Percentiles rank a stretch among this genome's conserved stretches.
These are phyloP conservation scores for Drosophila acutilabella DNA, from an alignment of 2,888 invertebrate genomes.

Conservation along the genomic window DNA sequence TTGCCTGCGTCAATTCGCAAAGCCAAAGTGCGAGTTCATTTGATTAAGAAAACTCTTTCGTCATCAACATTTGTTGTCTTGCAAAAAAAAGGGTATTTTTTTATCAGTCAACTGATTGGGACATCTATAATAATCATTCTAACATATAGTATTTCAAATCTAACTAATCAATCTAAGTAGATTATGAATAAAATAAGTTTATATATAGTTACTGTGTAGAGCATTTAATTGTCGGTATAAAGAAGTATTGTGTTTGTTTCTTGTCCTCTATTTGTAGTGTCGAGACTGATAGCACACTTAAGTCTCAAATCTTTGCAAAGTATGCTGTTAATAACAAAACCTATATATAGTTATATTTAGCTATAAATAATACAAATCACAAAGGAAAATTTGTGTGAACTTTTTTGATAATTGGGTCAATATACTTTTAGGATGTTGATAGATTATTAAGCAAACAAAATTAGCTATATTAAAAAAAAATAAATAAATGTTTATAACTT, in stretches of 20 bases:
- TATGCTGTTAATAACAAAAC: slow-evolving; percentile 5
- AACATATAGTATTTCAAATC: too few species aligned
- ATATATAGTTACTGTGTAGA: background rate
- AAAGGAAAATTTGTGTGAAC: too few species aligned
- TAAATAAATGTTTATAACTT: too few species aligned
- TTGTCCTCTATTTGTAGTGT: slow-evolving; percentile 20
- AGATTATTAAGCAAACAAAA: too few species aligned
- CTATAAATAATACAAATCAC: too few species aligned
- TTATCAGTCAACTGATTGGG: background rate
- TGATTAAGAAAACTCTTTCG: slow-evolving; percentile 56
- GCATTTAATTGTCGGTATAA: background rate
- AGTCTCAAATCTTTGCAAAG: slow-evolving; percentile 9
- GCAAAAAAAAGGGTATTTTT: background rate
- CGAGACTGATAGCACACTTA: slow-evolving; percentile 50
- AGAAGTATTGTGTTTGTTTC: background rate
- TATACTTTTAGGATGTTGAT: too few species aligned
- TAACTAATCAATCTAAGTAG: background rate
- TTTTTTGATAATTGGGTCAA: too few species aligned
- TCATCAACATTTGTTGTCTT: slow-evolving; percentile 17
- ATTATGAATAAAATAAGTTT: background rate
- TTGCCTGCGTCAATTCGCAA: slow-evolving; percentile 51
- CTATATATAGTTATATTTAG: too few species aligned
- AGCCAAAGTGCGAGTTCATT: slow-evolving; percentile 44
- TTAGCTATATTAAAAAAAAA: too few species aligned
- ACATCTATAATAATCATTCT: background rate